These are phyloP conservation scores for Byasa hedistus DNA, from an alignment of 2,888 invertebrate genomes.

Conservation along the genomic window DNA sequence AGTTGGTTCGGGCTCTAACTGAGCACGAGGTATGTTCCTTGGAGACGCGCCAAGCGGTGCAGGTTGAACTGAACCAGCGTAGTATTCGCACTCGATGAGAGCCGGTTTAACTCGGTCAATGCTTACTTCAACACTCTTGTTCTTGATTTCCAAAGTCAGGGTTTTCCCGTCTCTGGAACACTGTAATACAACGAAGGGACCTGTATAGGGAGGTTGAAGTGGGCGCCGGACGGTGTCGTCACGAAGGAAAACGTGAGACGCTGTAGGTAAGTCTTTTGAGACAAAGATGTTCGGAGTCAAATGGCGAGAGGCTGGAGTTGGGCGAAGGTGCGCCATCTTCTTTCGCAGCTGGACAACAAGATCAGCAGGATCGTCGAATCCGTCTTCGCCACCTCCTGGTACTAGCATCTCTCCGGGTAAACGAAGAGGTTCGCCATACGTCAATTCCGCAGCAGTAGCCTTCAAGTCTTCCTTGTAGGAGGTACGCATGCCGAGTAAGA, in stretches of 20 bases:
- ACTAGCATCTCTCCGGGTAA: conserved; percentile 30
- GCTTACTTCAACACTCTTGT: too few relatives aligned
- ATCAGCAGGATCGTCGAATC: conserved; percentile 2
- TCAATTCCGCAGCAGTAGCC: conserved; percentile 26
- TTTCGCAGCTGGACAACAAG: not conserved
- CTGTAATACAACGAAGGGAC: not conserved
- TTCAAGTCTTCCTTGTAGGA: conserved; percentile 32
- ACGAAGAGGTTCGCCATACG: conserved; percentile 31
- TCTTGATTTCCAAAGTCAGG: too few relatives aligned
- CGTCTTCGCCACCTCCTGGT: too few relatives aligned
- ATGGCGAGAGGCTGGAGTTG: too few relatives aligned
- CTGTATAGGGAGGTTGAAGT: not conserved
- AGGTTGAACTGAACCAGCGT: too few relatives aligned
- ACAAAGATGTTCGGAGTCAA: conserved; percentile 17
- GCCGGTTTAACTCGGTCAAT: too few relatives aligned
- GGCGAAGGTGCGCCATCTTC: conserved; percentile 15
- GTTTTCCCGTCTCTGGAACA: too few relatives aligned
- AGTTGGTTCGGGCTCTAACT: too few relatives aligned
- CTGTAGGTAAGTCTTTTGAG: conserved; percentile 24
- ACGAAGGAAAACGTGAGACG: conserved; percentile 18
- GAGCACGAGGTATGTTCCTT: too few relatives aligned
- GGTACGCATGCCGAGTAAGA: conserved; percentile 31
- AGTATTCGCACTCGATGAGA: too few relatives aligned
- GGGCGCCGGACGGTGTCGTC: not conserved
- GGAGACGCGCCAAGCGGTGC: too few relatives aligned